These are phyloP conservation scores for Labeo rohita DNA, from an alignment of 2,113 vertebrate genomes.

Conservation along the genomic window DNA sequence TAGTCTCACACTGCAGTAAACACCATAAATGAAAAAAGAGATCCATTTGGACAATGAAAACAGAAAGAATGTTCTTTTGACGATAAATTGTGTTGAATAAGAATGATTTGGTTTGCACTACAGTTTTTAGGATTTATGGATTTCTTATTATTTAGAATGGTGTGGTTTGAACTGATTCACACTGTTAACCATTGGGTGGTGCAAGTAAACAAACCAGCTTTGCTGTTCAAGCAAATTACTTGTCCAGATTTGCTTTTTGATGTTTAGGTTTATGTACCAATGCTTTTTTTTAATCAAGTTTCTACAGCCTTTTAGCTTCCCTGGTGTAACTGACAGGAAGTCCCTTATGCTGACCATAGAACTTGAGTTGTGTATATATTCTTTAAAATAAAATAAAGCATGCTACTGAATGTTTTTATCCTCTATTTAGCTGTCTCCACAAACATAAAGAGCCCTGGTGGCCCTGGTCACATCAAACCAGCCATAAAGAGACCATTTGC, in stretches of 20 bases:
- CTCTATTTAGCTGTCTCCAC: constrained; percentile 76
- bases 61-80: background rate
- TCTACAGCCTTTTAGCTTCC: background rate
- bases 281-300: background rate
- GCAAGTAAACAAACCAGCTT: constrained; percentile 12
- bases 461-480: constrained; percentile 65
- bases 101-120: background rate
- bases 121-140: background rate
- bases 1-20: background rate
- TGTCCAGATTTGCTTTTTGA: background rate
- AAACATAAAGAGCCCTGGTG: constrained; percentile 76
- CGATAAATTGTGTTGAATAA: background rate
- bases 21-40: background rate
- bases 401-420: constrained; percentile 18
- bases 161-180: background rate
- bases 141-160: background rate
- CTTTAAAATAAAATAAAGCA: background rate
- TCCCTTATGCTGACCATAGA: background rate
- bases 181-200: constrained; percentile 1
- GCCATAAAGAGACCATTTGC: constrained; percentile 68
- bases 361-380: background rate
- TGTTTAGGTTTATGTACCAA: background rate
- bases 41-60: background rate
- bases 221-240: background rate
- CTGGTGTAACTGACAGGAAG: background rate